Evolutionary conservation across 2,888 invertebrate species (phyloP).

Genomic region (Lutraria lutraria): DNA sequence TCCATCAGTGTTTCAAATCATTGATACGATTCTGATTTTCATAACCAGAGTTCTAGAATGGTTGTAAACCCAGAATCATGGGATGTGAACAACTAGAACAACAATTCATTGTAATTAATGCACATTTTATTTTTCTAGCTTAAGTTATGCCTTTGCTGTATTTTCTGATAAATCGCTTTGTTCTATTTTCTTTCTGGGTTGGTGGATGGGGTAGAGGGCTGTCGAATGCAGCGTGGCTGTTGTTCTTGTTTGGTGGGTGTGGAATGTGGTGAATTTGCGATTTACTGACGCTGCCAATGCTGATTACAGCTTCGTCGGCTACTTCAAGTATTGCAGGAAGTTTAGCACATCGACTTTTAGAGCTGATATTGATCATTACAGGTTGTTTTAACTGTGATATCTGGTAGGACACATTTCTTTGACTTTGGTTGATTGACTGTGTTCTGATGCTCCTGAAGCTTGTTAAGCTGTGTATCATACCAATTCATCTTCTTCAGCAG

Average conservation of each 20-base stretch:
- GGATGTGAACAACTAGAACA: too few species aligned
- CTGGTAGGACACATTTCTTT: not conserved
- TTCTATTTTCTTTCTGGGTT: not conserved
- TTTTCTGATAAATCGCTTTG: constrained; percentile 1
- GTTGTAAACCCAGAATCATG: too few species aligned
- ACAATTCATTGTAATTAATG: too few species aligned
- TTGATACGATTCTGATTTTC: too few species aligned
- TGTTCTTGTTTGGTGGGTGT: not conserved
- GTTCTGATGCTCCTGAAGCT: not conserved
- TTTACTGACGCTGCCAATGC: not conserved
- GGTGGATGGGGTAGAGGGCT: too few species aligned
- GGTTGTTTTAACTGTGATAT: not conserved
- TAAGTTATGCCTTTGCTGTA: not conserved
- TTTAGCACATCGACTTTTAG: not conserved
- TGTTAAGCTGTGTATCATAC: constrained; percentile 1
- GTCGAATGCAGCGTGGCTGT: not conserved
- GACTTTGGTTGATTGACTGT: not conserved
- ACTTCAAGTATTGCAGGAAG: not conserved
- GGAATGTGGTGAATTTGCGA: not conserved
- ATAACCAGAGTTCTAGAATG: too few species aligned
- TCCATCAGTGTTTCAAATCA: too few species aligned
- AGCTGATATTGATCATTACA: not conserved
- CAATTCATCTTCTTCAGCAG: not conserved
- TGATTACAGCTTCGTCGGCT: not conserved
- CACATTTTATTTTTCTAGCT: not conserved